These are phyloP conservation scores for Margarornis squamiger DNA, from an alignment of 2,797 vertebrate genomes.

Conservation along the genomic window DNA sequence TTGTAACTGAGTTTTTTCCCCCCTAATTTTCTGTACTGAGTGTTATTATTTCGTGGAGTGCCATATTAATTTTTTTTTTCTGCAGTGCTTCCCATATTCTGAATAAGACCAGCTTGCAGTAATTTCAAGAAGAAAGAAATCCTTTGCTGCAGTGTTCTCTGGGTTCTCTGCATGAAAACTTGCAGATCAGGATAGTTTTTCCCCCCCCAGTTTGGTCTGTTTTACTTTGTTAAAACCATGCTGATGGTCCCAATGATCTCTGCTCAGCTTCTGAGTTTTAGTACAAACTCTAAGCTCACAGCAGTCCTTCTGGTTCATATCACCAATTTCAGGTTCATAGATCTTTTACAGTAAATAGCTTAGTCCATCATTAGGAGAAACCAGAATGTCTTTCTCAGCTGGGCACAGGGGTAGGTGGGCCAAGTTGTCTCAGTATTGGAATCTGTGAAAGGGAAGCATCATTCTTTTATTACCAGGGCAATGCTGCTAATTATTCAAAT, in stretches of 20 bases:
- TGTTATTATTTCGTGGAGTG: not conserved
- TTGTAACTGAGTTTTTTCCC: not conserved
- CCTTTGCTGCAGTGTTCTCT: slow-evolving; percentile 29
- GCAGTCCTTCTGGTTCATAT: not conserved
- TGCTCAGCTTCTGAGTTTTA: not conserved
- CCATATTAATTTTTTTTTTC: not conserved
- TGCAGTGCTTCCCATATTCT: not conserved
- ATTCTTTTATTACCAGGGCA: not conserved
- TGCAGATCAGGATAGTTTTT: slow-evolving; percentile 26
- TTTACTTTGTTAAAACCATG: slow-evolving; percentile 28
- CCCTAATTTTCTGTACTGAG: not conserved
- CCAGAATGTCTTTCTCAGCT: not conserved
- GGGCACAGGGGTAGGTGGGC: accelerated
- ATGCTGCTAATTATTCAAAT: not conserved
- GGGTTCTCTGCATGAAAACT: slow-evolving; percentile 30
- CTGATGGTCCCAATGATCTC: not conserved
- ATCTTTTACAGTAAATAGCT: not conserved
- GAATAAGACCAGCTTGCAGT: not conserved
- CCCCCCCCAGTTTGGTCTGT: not conserved
- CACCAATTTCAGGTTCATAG: not conserved
- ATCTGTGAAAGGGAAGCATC: not conserved
- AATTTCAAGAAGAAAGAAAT: slow-evolving; percentile 19
- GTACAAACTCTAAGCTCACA: not conserved
- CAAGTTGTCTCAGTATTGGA: not conserved
- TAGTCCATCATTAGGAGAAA: not conserved